Evolutionary conservation across 2,113 vertebrate genomes (phyloP), one percentile per base, ranked within the genome.

Genomic region (Dolichotis patagonum): DNA sequence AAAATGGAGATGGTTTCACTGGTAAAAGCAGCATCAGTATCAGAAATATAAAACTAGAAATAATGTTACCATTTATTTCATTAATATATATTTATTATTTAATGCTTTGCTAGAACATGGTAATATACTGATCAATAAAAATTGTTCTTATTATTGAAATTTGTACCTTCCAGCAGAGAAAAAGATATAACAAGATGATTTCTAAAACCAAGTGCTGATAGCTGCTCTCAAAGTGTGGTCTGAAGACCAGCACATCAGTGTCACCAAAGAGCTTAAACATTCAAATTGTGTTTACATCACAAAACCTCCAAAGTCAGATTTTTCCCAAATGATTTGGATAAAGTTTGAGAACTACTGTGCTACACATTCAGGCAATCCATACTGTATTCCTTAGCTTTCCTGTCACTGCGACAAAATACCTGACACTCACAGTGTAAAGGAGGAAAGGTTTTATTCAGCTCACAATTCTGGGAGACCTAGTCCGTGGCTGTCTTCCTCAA

Each of bases 41-140:
- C 93, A 88, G 9, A 62, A 67, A 19, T 14, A 46, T 60, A 85
- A 77, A 88, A 32, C 17, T 89, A 94, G 38, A 97, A 90, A 69
- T 16, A 67, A 28, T 26, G 69, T 90, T 38, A 65, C 9, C 24
- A 90, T 65, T 60, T 20, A 65, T 69, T 81, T 24, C 49, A 56
- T 65, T 65, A 69, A 67, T 0, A 88, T 35, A 67, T 90, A n/a
- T 73, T 56, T 88, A 52, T 67, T 60, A 16, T 43, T 93, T 75
- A 63, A 43, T 60, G 19, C 7, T 82, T 17, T 90, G 1, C n/a
- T 82, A 88, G 24, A 30, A 82, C 52, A 54, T 80, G 17, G 16
- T 26, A 94, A 73, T 35, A 83, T 77, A 85, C 0, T 90, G 30
- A 88, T 90, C 54, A 92, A 58, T 65, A 52, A 85, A 85, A 86